A percentile compares a stretch with the other conserved stretches of the same genome.
Conservation (phyloP, 2,888 invertebrate genomes). For the Eilema depressum region DNA sequence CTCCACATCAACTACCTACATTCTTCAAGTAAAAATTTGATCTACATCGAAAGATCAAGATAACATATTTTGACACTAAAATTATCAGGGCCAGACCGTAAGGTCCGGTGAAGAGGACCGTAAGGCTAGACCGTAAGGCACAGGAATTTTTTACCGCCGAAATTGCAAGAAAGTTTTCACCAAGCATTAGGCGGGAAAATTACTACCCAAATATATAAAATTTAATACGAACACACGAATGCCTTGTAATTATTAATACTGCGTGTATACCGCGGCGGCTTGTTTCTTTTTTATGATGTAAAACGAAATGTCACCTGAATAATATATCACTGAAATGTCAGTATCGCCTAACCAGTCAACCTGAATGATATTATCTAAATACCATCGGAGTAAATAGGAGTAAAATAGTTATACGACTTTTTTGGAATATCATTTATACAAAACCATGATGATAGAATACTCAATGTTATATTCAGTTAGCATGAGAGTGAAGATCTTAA, state of each 20-base stretch:
- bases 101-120: too few species aligned
- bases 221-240: neutral
- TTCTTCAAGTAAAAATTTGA: neutral
- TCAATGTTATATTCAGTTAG: too few species aligned
- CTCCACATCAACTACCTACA: neutral
- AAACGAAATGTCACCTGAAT: neutral
- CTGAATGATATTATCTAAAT: conserved; percentile 1
- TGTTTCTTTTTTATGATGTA: neutral
- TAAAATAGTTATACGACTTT: too few species aligned
- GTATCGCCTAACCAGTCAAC: neutral
- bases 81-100: neutral
- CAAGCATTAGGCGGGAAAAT: neutral
- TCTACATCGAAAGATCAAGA: neutral
- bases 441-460: too few species aligned
- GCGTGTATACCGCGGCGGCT: neutral
- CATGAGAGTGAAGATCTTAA: too few species aligned
- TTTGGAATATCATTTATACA: too few species aligned
- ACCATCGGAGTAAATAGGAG: neutral
- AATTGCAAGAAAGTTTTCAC: neutral
- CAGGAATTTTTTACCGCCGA: neutral
- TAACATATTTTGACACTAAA: neutral
- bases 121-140: too few species aligned
- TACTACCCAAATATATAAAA: neutral
- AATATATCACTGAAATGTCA: conserved; percentile 1
- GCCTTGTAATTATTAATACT: neutral